phyloP scores from a whole-genome alignment of 1,140 invertebrate species.

The Battus philenor region DNA sequence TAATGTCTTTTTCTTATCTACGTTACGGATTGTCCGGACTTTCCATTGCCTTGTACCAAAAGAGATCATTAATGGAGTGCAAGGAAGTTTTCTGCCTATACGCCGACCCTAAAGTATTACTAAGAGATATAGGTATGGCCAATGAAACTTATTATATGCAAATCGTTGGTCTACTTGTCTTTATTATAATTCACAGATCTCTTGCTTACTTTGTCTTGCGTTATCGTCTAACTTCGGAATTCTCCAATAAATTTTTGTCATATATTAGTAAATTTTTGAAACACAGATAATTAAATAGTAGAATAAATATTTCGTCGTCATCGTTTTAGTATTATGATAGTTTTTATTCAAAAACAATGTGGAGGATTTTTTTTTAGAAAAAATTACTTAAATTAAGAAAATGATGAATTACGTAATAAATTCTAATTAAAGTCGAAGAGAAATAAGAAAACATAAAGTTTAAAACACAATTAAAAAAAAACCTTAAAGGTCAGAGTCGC shows the following conservation, averaged over 20 bases:
- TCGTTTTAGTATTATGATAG: no score
- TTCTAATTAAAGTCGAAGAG: no score
- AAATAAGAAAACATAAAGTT: no score
- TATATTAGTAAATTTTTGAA: constrained; percentile 68
- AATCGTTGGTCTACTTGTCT: constrained; percentile 60
- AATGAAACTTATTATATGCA: constrained; percentile 51
- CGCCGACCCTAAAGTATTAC: constrained; percentile 75
- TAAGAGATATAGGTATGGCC: constrained; percentile 71
- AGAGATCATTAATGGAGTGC: constrained; percentile 62
- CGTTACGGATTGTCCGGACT: constrained; percentile 77
- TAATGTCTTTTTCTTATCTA: constrained; percentile 79
- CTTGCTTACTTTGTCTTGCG: constrained; percentile 65
- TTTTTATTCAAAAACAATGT: no score
- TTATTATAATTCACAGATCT: constrained; percentile 62
- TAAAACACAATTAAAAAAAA: no score
- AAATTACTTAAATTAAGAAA: no score
- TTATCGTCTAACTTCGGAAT: constrained; percentile 62
- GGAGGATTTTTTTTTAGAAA: no score
- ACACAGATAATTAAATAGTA: constrained; percentile 41
- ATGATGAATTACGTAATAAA: no score
- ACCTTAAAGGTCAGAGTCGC: no score
- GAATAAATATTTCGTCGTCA: neutral
- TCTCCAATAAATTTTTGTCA: constrained; percentile 67
- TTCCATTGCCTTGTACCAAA: constrained; percentile 51
- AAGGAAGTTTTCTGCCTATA: constrained; percentile 72